Evolutionary conservation across 2,888 invertebrate genomes (phyloP).

Genomic region (Drosophila niveifrons): DNA sequence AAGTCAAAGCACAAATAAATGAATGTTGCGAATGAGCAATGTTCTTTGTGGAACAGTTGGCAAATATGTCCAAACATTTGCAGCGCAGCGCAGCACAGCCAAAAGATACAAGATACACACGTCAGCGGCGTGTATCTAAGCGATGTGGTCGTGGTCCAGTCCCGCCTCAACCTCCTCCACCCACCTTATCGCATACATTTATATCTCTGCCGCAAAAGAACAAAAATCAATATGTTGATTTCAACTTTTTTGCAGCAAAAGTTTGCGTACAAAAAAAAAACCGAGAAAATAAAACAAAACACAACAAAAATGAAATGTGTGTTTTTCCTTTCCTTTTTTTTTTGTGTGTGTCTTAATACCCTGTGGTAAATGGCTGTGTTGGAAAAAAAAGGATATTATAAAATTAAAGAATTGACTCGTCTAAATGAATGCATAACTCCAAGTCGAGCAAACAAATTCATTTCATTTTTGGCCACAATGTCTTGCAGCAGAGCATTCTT

Average conservation of each 20-base stretch:
- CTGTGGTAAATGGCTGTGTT: constrained; percentile 3
- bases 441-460: neutral
- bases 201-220: constrained; percentile 39
- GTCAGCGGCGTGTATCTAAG: constrained; percentile 65
- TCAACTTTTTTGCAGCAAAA: constrained; percentile 57
- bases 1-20: constrained; percentile 42
- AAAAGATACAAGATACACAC: constrained; percentile 78
- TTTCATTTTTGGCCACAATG: neutral
- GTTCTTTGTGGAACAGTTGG: constrained; percentile 56
- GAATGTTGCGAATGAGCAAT: constrained; percentile 56
- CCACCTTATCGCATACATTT: too few relatives aligned
- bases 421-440: constrained; percentile 7
- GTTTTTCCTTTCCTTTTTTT: constrained; percentile 31
- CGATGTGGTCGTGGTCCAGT: constrained; percentile 54
- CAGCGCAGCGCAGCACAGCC: neutral
- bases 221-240: constrained; percentile 79
- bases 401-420: neutral
- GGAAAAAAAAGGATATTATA: neutral
- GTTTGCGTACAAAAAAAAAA: constrained; percentile 42
- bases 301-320: constrained; percentile 29
- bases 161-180: constrained; percentile 35
- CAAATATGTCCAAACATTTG: constrained; percentile 40
- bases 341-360: constrained; percentile 15
- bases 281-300: neutral
- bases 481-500: neutral